Evolutionary conservation across 1,140 invertebrate species (phyloP).

Genomic region (Epicauta chinensis): DNA sequence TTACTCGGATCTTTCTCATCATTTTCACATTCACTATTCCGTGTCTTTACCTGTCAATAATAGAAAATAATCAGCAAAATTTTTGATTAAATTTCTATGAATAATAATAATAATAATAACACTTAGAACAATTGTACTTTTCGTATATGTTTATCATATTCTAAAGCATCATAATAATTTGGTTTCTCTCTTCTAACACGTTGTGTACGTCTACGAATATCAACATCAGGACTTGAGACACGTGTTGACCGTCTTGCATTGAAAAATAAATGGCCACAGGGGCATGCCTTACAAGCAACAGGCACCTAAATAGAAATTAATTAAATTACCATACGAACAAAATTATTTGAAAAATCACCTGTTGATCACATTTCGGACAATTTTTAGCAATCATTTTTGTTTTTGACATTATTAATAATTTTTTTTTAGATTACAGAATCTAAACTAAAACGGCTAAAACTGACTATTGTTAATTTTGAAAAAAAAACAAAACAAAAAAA

Average conservation of each 20-base stretch:
- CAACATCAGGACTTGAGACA: conserved; percentile 37
- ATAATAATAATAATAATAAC: too few relatives aligned
- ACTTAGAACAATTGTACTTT: conserved; percentile 44
- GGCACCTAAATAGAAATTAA: conserved; percentile 53
- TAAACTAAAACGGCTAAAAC: not conserved
- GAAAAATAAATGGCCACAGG: conserved; percentile 72
- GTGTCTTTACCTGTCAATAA: conserved; percentile 43
- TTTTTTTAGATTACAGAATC: too few relatives aligned
- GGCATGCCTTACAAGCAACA: conserved; percentile 73
- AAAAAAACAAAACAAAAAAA: too few relatives aligned
- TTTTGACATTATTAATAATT: too few relatives aligned
- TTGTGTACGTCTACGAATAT: conserved; percentile 59
- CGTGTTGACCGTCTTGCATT: conserved; percentile 55
- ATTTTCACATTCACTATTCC: conserved; percentile 43
- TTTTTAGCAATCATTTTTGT: conserved; percentile 55
- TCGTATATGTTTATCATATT: conserved; percentile 65
- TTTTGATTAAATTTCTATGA: not conserved
- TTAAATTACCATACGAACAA: not conserved
- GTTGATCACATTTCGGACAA: conserved; percentile 56
- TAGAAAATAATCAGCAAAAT: conserved; percentile 2
- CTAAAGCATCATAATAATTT: conserved; percentile 76
- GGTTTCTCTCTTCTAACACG: conserved; percentile 70
- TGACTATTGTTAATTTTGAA: too few relatives aligned
- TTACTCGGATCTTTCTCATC: conserved; percentile 46
- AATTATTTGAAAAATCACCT: conserved; percentile 39